Conservation (phyloP, 2,888 invertebrate genomes). For the Diarsia rubi region DNA sequence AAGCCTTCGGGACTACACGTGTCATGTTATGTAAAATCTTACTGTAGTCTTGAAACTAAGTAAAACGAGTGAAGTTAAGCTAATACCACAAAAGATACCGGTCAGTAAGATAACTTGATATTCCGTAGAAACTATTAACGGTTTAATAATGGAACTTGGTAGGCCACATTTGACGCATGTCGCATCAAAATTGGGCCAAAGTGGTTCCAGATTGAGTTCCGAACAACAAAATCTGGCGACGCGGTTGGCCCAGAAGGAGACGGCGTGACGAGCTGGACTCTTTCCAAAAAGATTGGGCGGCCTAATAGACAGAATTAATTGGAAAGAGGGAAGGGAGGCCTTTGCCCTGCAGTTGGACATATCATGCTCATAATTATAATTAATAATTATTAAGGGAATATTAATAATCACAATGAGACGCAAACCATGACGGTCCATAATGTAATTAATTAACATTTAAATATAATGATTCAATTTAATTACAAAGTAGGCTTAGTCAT, state of each 20-base stretch:
- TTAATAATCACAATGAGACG: background rate
- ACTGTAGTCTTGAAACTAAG: background rate
- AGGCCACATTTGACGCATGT: background rate
- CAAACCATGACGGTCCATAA: background rate
- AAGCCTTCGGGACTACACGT: background rate
- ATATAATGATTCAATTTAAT: background rate
- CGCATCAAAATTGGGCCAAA: too few relatives aligned
- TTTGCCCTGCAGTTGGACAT: too few relatives aligned
- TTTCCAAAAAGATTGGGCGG: too few relatives aligned
- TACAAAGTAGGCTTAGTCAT: background rate
- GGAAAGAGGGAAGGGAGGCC: too few relatives aligned
- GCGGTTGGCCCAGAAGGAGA: too few relatives aligned
- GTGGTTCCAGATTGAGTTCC: too few relatives aligned
- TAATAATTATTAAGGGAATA: too few relatives aligned
- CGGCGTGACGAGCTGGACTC: too few relatives aligned
- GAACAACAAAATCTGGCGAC: too few relatives aligned
- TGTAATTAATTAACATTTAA: background rate
- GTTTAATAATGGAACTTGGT: too few relatives aligned
- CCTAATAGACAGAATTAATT: too few relatives aligned
- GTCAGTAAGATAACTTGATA: background rate
- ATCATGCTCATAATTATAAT: too few relatives aligned
- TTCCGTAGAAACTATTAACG: background rate
- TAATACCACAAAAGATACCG: background rate
- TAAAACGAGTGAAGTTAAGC: background rate
- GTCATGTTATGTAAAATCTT: background rate